Percentiles rank a stretch among this genome's conserved stretches.
These are phyloP conservation scores for Sturnira hondurensis DNA, from an alignment of 2,113 vertebrate genomes.

Conservation along the genomic window DNA sequence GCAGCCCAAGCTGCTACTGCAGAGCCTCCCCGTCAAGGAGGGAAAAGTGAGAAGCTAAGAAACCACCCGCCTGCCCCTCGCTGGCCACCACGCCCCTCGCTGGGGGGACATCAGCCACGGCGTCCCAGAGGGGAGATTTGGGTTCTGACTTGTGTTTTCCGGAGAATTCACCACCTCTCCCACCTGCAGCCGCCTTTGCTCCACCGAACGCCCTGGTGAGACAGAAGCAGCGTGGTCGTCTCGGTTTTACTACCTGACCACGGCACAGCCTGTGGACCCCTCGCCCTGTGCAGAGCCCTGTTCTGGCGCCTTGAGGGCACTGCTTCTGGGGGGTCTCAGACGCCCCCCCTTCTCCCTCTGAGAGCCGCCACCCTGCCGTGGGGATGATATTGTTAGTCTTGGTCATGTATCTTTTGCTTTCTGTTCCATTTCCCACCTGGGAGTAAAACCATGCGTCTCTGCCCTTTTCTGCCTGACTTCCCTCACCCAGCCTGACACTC, in stretches of 20 bases:
- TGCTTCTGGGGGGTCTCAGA: neutral
- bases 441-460: no score
- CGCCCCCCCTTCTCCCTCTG: neutral
- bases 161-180: neutral
- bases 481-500: neutral
- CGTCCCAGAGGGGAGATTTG: no score
- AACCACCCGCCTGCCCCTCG: neutral
- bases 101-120: neutral
- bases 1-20: neutral
- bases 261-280: no score
- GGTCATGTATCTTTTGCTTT: accelerated
- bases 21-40: neutral
- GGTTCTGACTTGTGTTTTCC: neutral
- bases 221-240: neutral
- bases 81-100: neutral
- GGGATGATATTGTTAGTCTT: accelerated
- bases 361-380: neutral
- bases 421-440: neutral
- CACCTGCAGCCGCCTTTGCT: neutral
- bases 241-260: neutral
- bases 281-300: no score
- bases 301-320: neutral
- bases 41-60: neutral
- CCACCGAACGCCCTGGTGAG: neutral
- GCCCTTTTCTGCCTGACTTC: neutral